Evolutionary conservation across 2,888 invertebrate species (phyloP), one percentile per base, ranked within the genome.

Genomic region (Agrotis exclamationis): DNA sequence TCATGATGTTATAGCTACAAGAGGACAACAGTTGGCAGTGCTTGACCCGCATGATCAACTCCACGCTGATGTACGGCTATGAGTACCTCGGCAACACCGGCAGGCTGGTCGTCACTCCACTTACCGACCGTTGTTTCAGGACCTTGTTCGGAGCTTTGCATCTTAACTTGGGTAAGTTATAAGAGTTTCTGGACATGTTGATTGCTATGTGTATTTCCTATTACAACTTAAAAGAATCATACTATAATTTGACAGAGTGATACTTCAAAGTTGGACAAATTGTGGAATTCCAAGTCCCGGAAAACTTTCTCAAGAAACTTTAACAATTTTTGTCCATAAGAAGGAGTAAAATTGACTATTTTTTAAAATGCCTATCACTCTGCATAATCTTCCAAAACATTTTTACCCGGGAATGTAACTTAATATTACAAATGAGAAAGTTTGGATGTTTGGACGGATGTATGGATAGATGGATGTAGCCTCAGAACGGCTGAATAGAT

Each of bases 51-150:
- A 99, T 99, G 98, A 99, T 99, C 65, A 99, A 99, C 91, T 98
- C 99, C 0, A 97, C 97, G 39, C 96, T 99, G 66, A 97, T 97
- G 92, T 99, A 99, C 93, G 99, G 99, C 1, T 99, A 99, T 90
- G 99, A 99, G 94, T 99, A 99, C 93, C 96, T 99, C 65, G 99
- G 99, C 2, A 99, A 99, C 90, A 98, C 98, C 0, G 97, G 98
- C 0, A 97, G 99, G 22, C 96, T 99, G 22, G 99, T 99, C 7
- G 98, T 99, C 72, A 99, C 99, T 0, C 99, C 99, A 0, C 96
- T 99, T 74, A 99, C 99, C 0, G 99, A 99, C 94, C 97, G 99
- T 57, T 98, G 98, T 92, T 99, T 99, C 92, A 97, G 99, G 63
- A 99, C 99, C 0, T 95, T 99, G 48, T 99, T 99, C 89, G 99